Evolutionary conservation across 1,140 invertebrate genomes (phyloP).

Genomic region (Drosophila paulistorum): DNA sequence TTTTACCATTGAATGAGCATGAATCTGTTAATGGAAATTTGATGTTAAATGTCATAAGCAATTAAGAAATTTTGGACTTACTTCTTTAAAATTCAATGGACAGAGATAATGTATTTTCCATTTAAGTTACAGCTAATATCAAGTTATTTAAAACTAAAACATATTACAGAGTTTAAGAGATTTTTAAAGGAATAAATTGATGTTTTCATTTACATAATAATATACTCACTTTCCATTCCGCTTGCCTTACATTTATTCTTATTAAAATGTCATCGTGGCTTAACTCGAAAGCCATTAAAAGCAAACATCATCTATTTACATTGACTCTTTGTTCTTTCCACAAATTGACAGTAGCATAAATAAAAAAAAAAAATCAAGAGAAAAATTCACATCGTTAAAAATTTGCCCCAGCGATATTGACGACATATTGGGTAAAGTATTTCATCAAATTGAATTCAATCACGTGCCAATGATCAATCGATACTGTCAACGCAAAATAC

Average conservation of each 20-base stretch:
- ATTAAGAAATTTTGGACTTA: no score
- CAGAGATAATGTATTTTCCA: no score
- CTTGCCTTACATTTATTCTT: conserved; percentile 18
- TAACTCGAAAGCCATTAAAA: conserved; percentile 46
- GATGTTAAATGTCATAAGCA: no score
- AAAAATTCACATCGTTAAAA: conserved; percentile 57
- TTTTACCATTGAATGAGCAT: no score
- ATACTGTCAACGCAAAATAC: conserved; percentile 70
- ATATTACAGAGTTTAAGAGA: no score
- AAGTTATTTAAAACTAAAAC: conserved; percentile 10
- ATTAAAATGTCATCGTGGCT: conserved; percentile 47
- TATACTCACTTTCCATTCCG: conserved; percentile 38
- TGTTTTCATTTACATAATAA: not conserved
- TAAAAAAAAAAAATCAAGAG: conserved; percentile 15
- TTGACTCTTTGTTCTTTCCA: conserved; percentile 32
- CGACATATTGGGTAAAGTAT: conserved; percentile 74
- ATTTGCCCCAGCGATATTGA: conserved; percentile 41
- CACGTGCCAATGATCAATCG: conserved; percentile 80
- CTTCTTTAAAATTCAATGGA: no score
- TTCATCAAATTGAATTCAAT: conserved; percentile 81
- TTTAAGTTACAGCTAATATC: no score
- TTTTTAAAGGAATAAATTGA: conserved; percentile 1
- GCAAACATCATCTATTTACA: conserved; percentile 56
- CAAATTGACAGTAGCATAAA: conserved; percentile 24
- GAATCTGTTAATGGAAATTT: no score